Evolutionary conservation across 2,888 invertebrate genomes (phyloP), one percentile per base, ranked within the genome.

Genomic region (Dioctria rufipes): DNA sequence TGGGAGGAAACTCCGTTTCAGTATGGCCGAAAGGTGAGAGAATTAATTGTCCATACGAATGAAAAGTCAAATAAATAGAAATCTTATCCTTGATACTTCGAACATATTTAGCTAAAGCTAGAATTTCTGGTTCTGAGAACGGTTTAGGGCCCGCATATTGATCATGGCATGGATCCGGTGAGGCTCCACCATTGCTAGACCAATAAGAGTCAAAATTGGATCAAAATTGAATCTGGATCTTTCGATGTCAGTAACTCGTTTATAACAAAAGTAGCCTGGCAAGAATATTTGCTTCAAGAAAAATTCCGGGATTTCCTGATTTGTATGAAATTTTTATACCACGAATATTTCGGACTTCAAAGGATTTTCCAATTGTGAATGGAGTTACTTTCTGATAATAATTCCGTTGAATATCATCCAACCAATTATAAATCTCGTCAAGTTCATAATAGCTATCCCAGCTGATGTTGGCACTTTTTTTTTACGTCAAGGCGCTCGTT

Each of bases 201-300:
- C 89, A 88, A 3, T 85, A 82, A 81, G 83, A 88, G 75, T 86
- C 86, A 75, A 88, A 89, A 80, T 89, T 89, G 88, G 83, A 85
- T 89, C 88, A 3, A n/a, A n/a, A n/a, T n/a, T n/a, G n/a, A n/a
- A n/a, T 88, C 89, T 4, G 91, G 87, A 85, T 94, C 91, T 0
- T 87, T 86, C 60, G 92, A 92, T 0, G 92, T 92, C 69, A 95
- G 87, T n/a, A 95, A 88, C 86, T 94, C 91, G 83, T 94, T 93
- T 13, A 95, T 91, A 51, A 95, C 90, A 87, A 92, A 94, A 0
- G 93, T 92, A 0, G 92, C 92, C 93, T 89, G 0, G 92, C 89
- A 85, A 92, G 92, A 51, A 92, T 92, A 65, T 92, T 93, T 65
- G 91, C 91, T 88, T 94, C 93, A 5, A 93, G 89, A 87, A 93